Conservation (phyloP, 2,888 invertebrate genomes). For the Acleris emargana region DNA sequence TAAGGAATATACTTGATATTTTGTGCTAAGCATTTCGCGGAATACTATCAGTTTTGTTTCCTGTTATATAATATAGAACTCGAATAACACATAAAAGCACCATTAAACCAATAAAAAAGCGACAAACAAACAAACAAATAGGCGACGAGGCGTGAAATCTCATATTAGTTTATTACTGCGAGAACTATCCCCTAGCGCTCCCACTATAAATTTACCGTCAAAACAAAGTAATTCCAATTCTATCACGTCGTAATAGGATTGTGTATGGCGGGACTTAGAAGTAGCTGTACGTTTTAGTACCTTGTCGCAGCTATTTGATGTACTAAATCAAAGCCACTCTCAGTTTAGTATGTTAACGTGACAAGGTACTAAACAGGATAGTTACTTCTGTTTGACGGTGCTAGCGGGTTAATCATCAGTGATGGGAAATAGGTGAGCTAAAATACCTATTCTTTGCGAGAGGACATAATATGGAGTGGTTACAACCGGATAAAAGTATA, state of each 20-base stretch:
- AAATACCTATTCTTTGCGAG: no score
- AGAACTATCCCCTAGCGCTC: constrained; percentile 50
- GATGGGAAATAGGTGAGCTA: no score
- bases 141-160: constrained; percentile 53
- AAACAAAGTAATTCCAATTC: constrained; percentile 47
- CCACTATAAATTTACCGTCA: constrained; percentile 25
- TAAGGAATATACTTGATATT: no score
- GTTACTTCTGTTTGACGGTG: constrained; percentile 20
- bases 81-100: constrained; percentile 6
- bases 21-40: no score
- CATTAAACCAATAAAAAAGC: constrained; percentile 29
- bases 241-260: constrained; percentile 44
- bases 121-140: constrained; percentile 56
- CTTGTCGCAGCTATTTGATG: no score
- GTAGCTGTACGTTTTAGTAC: no score
- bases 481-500: no score
- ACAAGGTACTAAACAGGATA: no score
- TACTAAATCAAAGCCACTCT: no score
- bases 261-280: not conserved
- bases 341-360: no score
- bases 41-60: no score
- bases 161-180: constrained; percentile 67
- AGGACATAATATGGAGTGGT: no score
- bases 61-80: not conserved
- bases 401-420: constrained; percentile 60